Base-by-base conservation (phyloP, 1,140 invertebrate genomes). In the Caenorhabditis briggsae region DNA sequence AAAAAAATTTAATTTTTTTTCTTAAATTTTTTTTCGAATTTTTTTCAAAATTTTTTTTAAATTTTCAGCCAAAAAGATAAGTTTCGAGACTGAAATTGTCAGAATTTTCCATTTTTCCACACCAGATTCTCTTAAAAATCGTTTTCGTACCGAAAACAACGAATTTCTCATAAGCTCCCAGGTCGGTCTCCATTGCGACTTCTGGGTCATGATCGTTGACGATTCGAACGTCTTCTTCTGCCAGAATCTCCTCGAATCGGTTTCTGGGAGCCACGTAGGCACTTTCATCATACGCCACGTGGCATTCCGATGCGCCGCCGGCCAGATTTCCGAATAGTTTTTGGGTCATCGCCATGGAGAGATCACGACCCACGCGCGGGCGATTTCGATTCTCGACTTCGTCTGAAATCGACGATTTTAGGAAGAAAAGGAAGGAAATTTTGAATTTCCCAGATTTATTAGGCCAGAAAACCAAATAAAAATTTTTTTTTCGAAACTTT, bases 321-420 rank as follows among this genome's bases (percentile, higher is more conserved):
- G 33, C 64, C 33, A 18, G 46, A 50, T 50, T 78, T 78, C 70
- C 70, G 70, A 78, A 78, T 23, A 78, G 70, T n/a, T 78, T 78
- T 50, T 78, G 70, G 14, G 70, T 78, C 70, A 78, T 78, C 23
- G 70, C 70, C 33, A 78, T 78, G 8, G 70, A 78, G 46, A 78
- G 46, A 50, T 78, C 46, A 18, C 70, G 46, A 12, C 65, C 46
- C 7, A 23, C 11, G 20, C n/a, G 16, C 2, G 33, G 12, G 11
- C 8, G 43, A n/a, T 23, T 46, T 9, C 33, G 41, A n/a, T 48
- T 18, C 9, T 50, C 46, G 1, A 53, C 5, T 2, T 78, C 70
- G 41, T 78, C 70, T 78, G 43, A 48, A 70, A 46, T 41, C 9
- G 6, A 33, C 58, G 18, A 41, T 65, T 65, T 65, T 65, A 33